Evolutionary conservation across 2,888 invertebrate species (phyloP), one percentile per base, ranked within the genome.

Genomic region (Tuta absoluta): DNA sequence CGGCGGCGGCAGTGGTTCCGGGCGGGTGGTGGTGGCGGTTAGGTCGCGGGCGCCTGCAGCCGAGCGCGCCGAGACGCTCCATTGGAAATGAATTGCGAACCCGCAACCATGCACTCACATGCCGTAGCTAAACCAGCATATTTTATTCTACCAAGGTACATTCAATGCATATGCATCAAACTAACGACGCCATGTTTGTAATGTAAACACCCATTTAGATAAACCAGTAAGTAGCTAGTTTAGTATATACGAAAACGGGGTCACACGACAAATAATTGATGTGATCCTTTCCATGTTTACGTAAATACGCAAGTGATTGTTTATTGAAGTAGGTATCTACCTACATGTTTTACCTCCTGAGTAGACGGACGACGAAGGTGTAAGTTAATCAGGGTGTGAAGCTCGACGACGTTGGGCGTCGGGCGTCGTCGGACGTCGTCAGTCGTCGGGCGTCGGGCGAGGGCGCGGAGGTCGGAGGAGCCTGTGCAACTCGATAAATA

Each of bases 181-280:
- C 56, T 56, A n/a, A 24, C 56, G 56, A 56, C n/a, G 56, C 56
- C 23, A 56, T 56, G 28, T 56, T 56, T 56, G 56, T 28, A n/a
- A 56, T 12, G 28, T 14, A 56, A 56, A 56, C 23, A 56, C 14
- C 23, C n/a, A 51, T 51, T 51, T 51, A 56, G 56, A 56, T 56
- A 56, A 56, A 28, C 56, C 23, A 23, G n/a, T 23, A 33, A 33
- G 33, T 33, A 33, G 23, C 28, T 56, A 56, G 12, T 24, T 56
- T 28, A 12, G 5, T 10, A 7, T 12, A 23, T 51, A 51, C 19
- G 24, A 14, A 56, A 56, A 28, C 23, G 56, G 28, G 56, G 56
- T 56, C 56, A 28, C 8, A 14, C n/a, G n/a, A 56, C n/a, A 14
- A 56, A 8, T n/a, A 14, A 11, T 41, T 24, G 23, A 24, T 21